These are phyloP conservation scores for Alsophila aescularia DNA, from an alignment of 2,888 invertebrate species.

Conservation along the genomic window DNA sequence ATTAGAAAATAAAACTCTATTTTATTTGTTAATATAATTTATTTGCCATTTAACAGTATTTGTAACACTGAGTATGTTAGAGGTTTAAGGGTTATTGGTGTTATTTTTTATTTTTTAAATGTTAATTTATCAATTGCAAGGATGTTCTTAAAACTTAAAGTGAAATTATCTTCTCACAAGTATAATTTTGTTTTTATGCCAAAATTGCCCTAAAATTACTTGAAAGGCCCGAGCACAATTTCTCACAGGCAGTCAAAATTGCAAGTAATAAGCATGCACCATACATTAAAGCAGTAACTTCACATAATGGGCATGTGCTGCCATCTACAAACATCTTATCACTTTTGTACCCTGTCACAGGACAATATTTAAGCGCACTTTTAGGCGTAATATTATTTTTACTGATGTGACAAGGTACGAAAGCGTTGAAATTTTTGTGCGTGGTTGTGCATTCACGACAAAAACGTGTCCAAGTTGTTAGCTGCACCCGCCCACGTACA, in stretches of 20 bases:
- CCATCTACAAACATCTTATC: constrained; percentile 1
- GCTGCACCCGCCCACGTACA: constrained; percentile 47
- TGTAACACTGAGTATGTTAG: too few species aligned
- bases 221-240: neutral
- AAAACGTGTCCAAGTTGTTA: constrained; percentile 28
- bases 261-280: constrained; percentile 28
- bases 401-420: constrained; percentile 6
- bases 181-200: neutral
- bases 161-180: neutral
- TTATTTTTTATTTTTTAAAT: too few species aligned
- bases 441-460: constrained; percentile 32
- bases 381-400: neutral
- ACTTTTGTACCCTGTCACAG: constrained; percentile 12
- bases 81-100: too few species aligned
- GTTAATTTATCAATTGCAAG: neutral
- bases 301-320: constrained; percentile 15
- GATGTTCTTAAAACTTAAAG: neutral
- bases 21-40: too few species aligned
- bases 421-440: constrained; percentile 25
- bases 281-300: constrained; percentile 23
- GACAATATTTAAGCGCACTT: neutral
- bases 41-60: too few species aligned
- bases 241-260: constrained; percentile 24
- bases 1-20: too few species aligned
- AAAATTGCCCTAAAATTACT: constrained; percentile 8